phyloP scores from a whole-genome alignment of 2,888 invertebrate species.

The Xanthia icteritia region DNA sequence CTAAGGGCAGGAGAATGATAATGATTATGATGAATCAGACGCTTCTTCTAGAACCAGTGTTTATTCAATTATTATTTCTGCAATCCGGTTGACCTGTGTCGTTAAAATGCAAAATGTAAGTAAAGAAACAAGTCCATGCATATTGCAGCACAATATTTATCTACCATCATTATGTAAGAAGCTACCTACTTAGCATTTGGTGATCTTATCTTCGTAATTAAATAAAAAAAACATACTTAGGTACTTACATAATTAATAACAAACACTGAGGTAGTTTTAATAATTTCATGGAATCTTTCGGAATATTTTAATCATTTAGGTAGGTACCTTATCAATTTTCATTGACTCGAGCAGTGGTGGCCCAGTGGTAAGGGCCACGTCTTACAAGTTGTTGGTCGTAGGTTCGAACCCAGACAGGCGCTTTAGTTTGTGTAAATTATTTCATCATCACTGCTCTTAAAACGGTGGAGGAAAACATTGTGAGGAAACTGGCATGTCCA shows the following conservation, averaged over 20 bases:
- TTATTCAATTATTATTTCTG: constrained; percentile 3
- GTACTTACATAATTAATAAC: background rate
- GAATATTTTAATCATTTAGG: background rate
- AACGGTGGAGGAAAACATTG: no score
- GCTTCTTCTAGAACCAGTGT: background rate
- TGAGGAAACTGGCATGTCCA: no score
- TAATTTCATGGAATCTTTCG: background rate
- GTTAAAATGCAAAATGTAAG: constrained; percentile 30
- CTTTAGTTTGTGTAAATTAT: no score
- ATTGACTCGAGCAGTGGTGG: no score
- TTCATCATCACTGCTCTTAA: no score
- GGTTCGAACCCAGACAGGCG: no score
- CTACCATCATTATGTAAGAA: background rate
- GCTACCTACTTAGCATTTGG: background rate
- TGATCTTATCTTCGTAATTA: background rate
- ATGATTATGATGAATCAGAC: background rate
- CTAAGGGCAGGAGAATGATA: no score
- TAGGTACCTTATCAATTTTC: no score
- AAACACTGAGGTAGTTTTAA: background rate
- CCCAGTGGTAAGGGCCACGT: no score
- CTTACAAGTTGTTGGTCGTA: no score
- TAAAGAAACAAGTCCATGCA: constrained; percentile 30
- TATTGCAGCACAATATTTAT: background rate
- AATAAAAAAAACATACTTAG: background rate
- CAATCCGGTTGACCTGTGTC: constrained; percentile 11